Percentiles rank a stretch among this genome's conserved stretches.
phyloP scores from a whole-genome alignment of 1,140 invertebrate genomes.

The Habropoda laboriosa region DNA sequence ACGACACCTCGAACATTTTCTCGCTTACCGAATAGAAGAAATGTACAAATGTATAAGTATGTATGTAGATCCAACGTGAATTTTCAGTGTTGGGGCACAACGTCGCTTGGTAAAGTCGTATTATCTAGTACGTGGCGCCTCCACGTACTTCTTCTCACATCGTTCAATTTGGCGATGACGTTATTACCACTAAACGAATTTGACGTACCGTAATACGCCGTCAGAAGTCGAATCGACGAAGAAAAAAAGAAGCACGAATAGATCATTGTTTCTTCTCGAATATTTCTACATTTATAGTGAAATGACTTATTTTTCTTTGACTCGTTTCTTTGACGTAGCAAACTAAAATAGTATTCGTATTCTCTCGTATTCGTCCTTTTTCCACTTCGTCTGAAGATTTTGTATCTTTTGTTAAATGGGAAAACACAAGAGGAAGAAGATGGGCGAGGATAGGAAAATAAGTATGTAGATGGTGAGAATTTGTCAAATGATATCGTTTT shows the following conservation, averaged over 20 bases:
- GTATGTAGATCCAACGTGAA: not conserved
- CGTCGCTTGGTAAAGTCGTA: slow-evolving; percentile 20
- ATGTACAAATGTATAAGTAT: too few relatives aligned
- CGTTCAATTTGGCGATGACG: not conserved
- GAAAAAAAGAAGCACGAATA: too few relatives aligned
- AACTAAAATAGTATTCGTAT: too few relatives aligned
- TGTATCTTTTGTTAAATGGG: too few relatives aligned
- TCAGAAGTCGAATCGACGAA: not conserved
- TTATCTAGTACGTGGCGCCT: slow-evolving; percentile 33
- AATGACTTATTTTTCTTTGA: not conserved
- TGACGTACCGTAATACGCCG: not conserved
- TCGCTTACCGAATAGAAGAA: not conserved
- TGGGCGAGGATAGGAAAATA: too few relatives aligned
- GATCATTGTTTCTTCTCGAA: too few relatives aligned
- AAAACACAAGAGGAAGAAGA: too few relatives aligned
- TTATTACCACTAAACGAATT: not conserved
- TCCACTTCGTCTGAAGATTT: too few relatives aligned
- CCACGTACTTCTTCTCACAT: not conserved
- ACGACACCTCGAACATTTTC: not conserved
- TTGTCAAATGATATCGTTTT: too few relatives aligned
- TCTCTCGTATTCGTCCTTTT: too few relatives aligned
- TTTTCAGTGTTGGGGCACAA: not conserved
- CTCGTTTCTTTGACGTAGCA: too few relatives aligned
- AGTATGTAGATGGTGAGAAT: too few relatives aligned
- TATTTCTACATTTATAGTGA: not conserved